Base-by-base conservation (phyloP, 2,888 invertebrate species). In the Amblyjoppa fuscipennis region DNA sequence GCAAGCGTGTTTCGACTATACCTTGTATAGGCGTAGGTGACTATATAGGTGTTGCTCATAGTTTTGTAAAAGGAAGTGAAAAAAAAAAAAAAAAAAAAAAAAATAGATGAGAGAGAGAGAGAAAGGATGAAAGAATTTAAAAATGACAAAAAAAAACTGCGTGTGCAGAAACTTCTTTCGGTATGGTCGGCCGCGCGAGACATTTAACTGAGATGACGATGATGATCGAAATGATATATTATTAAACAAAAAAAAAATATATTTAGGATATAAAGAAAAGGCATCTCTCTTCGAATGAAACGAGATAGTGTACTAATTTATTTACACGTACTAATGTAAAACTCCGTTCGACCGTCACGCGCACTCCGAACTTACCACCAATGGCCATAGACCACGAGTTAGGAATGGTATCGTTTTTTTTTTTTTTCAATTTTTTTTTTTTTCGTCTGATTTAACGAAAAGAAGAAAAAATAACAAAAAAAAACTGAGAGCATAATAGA, bases 51-150 rank as follows among this genome's bases (percentile, higher is more conserved):
- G 51, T 78, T 53, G 85, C 76, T 71, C 61, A 71, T 87, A 88
- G 81, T 87, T 88, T 87, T 85, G 83, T 85, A 84, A 87, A 81
- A 64, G 78, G 74, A 70, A 41, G 45, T 20, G 56, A 69, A 31
- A 56, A 45, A 73, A 53, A 31, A 77, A 68, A 56, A 45, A 73
- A 53, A 31, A 77, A 68, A 81, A 53, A 71, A n/a, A 53, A 56
- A 45, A 76, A 76, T 11, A 59, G 28, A 13, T 13, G 13, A 28
- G 28, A 59, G 28, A 13, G 11, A 59, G 51, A 51, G 51, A 51
- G 51, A n/a, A n/a, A 53, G n/a, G 20, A 16, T 20, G 64, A 71
- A 53, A 66, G 38, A n/a, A 25, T 70, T 49, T 16, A 38, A 79
- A 5, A 75, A 74, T 28, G n/a, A 56, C 13, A 41, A 56, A 71